Percentiles rank a stretch among this genome's conserved stretches.
These are phyloP conservation scores for cat (Felis catus) DNA, from an alignment of 2,113 vertebrate genomes.

Conservation along the genomic window DNA sequence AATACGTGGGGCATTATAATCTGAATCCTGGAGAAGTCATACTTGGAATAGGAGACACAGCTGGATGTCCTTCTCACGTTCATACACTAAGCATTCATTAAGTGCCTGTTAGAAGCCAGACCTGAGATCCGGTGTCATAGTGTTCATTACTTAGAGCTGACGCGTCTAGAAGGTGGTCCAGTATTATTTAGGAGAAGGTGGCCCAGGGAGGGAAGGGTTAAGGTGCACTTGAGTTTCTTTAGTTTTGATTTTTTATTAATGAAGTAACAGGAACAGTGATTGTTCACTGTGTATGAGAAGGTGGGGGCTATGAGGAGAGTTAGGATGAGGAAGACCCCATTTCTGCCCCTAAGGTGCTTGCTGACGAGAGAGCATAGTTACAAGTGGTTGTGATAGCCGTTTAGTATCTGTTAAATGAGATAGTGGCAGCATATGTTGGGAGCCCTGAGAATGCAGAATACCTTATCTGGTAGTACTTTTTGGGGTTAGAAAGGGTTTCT, in stretches of 20 bases:
- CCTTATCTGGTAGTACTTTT: neutral
- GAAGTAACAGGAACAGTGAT: neutral
- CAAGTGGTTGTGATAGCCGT: neutral
- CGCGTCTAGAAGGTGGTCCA: neutral
- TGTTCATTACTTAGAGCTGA: neutral
- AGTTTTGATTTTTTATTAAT: neutral
- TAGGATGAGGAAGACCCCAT: neutral
- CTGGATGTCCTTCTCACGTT: neutral
- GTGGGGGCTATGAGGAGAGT: neutral
- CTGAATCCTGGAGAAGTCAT: neutral
- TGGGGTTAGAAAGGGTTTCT: neutral
- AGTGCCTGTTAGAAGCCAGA: neutral
- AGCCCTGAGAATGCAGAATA: neutral
- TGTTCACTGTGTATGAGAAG: neutral
- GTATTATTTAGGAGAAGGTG: neutral
- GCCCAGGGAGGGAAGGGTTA: neutral
- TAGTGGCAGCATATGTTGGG: neutral
- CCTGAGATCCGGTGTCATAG: neutral
- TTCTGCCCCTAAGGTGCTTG: no score
- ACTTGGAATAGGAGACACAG: neutral
- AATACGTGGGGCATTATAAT: neutral
- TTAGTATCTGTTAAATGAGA: neutral
- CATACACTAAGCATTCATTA: neutral
- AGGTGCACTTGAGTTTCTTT: neutral
- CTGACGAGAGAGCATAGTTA: neutral